Percentiles rank a stretch among this genome's conserved stretches.
These are phyloP conservation scores for Leptodactylus fuscus DNA, from an alignment of 2,113 vertebrate species.

Conservation along the genomic window DNA sequence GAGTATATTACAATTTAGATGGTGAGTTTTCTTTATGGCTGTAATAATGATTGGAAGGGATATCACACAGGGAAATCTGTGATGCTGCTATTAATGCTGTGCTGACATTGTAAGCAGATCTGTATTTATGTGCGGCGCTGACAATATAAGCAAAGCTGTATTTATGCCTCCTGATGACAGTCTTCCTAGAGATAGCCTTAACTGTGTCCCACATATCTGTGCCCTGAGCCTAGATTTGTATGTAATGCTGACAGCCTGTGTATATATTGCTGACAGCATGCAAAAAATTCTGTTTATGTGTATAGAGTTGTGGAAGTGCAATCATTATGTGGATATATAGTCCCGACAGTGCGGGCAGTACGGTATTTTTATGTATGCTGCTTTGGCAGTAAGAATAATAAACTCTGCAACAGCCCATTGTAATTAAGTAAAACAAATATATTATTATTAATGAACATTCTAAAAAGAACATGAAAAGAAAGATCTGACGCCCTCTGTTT, in stretches of 20 bases:
- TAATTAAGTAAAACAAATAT: conserved; percentile 60
- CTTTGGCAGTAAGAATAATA: conserved; percentile 53
- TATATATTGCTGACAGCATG: conserved; percentile 55
- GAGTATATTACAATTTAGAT: not conserved
- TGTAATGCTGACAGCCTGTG: conserved; percentile 51
- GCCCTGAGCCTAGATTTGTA: not conserved
- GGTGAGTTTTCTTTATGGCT: not conserved
- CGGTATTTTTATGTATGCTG: conserved; percentile 50
- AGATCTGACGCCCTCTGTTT: conserved; percentile 55
- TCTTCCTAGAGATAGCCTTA: not conserved
- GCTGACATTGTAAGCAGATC: conserved; percentile 40
- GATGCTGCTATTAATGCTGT: conserved; percentile 3
- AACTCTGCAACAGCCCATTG: conserved; percentile 55
- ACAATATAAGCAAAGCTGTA: conserved; percentile 52
- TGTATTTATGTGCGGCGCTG: conserved; percentile 16
- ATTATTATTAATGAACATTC: conserved; percentile 58
- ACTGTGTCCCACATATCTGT: not conserved
- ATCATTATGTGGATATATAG: conserved; percentile 58
- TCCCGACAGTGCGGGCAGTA: conserved; percentile 36
- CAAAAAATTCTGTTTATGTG: conserved; percentile 51
- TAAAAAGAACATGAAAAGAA: conserved; percentile 50
- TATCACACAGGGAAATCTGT: not conserved
- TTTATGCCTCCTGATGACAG: conserved; percentile 25
- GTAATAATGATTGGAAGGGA: too few species aligned
- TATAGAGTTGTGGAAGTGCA: conserved; percentile 49